These are phyloP conservation scores for Sciurus carolinensis DNA, from an alignment of 2,797 vertebrate species.

Conservation along the genomic window DNA sequence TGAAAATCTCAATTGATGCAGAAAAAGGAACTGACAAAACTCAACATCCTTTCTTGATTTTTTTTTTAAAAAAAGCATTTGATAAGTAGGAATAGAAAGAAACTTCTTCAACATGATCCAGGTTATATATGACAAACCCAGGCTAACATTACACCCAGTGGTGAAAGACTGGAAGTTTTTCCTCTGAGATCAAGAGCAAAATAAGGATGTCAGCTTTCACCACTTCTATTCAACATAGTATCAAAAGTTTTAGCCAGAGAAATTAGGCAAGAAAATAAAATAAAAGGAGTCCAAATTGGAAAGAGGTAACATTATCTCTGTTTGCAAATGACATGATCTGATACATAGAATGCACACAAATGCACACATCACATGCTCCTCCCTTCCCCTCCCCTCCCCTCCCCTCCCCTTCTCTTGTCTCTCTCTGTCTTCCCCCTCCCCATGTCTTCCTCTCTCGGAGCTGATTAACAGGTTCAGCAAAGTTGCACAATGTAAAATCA, in stretches of 20 bases:
- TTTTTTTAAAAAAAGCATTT: neutral
- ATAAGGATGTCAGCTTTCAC: neutral
- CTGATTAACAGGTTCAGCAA: neutral
- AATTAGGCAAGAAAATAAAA: neutral
- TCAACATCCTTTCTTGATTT: neutral
- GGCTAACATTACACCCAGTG: neutral
- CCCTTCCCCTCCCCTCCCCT: too few relatives aligned
- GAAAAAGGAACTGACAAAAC: neutral
- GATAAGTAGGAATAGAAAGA: neutral
- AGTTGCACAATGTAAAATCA: conserved; percentile 4
- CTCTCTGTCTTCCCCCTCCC: too few relatives aligned
- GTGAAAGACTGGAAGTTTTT: neutral
- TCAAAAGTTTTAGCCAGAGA: neutral
- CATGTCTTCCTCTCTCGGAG: too few relatives aligned
- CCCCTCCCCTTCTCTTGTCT: too few relatives aligned
- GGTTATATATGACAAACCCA: neutral
- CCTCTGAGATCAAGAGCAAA: neutral
- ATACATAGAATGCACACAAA: neutral
- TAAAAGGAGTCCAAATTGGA: conserved; percentile 2
- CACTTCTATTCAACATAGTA: neutral
- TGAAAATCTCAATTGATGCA: neutral
- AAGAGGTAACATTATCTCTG: neutral
- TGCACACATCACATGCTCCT: neutral
- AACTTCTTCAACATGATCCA: neutral
- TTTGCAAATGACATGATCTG: neutral